These are phyloP conservation scores for Drosophila setosimentum DNA, from an alignment of 2,888 invertebrate genomes.

Conservation along the genomic window DNA sequence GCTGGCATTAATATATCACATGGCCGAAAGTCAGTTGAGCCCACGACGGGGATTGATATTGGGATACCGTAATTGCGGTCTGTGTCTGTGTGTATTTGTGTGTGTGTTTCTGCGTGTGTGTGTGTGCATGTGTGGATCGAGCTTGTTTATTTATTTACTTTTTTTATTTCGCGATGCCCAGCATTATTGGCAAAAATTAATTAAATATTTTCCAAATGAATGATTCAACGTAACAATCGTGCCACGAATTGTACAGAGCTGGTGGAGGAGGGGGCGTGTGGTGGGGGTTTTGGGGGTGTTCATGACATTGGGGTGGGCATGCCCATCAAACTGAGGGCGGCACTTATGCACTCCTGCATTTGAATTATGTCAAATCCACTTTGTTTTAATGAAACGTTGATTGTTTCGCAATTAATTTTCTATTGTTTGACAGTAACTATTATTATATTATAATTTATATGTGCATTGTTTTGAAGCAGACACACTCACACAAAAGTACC, in stretches of 20 bases:
- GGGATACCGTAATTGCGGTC: constrained; percentile 67
- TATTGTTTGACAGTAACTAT: constrained; percentile 82
- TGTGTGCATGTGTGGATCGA: constrained; percentile 29
- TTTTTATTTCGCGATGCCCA: constrained; percentile 63
- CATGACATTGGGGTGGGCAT: not conserved
- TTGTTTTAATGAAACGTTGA: constrained; percentile 83
- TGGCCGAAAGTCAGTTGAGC: constrained; percentile 63
- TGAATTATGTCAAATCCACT: constrained; percentile 85
- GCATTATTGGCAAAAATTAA: constrained; percentile 83
- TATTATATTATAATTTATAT: constrained; percentile 76
- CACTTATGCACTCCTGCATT: constrained; percentile 83
- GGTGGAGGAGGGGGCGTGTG: not conserved
- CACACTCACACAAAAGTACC: constrained; percentile 20
- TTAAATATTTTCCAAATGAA: constrained; percentile 84
- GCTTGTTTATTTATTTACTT: constrained; percentile 28
- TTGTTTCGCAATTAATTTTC: constrained; percentile 79
- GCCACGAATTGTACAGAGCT: not conserved
- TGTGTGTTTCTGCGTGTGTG: constrained; percentile 41
- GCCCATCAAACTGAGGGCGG: constrained; percentile 57
- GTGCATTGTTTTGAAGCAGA: constrained; percentile 57
- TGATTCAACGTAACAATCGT: constrained; percentile 67
- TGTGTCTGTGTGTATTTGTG: constrained; percentile 32
- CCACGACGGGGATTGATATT: constrained; percentile 14
- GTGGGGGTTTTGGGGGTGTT: not conserved
- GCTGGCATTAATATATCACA: constrained; percentile 78